Percentiles rank a stretch among this genome's conserved stretches.
Conservation (phyloP, 1,140 invertebrate genomes). For the Pollicipes pollicipes region DNA sequence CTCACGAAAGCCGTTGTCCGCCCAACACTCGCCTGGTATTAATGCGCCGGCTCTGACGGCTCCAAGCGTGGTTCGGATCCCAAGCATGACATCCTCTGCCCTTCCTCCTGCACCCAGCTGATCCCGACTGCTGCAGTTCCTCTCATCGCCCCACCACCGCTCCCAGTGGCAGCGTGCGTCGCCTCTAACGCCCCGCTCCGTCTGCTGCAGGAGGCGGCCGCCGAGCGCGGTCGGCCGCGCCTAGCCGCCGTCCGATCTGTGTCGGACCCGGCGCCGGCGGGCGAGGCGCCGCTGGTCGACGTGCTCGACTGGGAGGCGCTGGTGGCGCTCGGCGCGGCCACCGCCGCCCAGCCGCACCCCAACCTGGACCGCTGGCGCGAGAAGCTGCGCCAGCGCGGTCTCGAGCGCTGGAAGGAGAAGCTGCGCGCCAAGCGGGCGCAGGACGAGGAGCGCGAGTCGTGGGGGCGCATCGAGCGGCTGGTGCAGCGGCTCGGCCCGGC, state of each 20-base stretch:
- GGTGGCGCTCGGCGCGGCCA: not conserved
- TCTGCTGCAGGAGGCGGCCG: not conserved
- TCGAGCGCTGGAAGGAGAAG: not conserved
- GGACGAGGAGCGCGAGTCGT: not conserved
- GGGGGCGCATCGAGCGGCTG: not conserved
- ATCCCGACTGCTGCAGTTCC: too few species aligned
- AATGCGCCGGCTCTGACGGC: too few species aligned
- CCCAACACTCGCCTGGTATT: too few species aligned
- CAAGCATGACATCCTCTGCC: too few species aligned
- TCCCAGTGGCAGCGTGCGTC: too few species aligned
- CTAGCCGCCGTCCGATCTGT: not conserved
- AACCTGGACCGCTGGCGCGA: not conserved
- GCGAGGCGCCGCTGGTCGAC: not conserved
- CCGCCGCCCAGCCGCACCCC: not conserved
- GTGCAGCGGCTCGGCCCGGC: not conserved
- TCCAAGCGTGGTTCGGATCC: too few species aligned
- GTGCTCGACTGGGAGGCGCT: not conserved
- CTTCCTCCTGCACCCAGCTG: too few species aligned
- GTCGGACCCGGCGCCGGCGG: not conserved
- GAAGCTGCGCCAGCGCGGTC: not conserved
- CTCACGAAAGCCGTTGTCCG: too few species aligned
- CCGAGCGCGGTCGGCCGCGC: too few species aligned
- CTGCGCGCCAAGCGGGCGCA: not conserved
- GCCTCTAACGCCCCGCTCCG: not conserved
- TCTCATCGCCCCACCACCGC: too few species aligned